These are phyloP conservation scores for Rhynchonycteris naso DNA, from an alignment of 2,797 vertebrate genomes.

Conservation along the genomic window DNA sequence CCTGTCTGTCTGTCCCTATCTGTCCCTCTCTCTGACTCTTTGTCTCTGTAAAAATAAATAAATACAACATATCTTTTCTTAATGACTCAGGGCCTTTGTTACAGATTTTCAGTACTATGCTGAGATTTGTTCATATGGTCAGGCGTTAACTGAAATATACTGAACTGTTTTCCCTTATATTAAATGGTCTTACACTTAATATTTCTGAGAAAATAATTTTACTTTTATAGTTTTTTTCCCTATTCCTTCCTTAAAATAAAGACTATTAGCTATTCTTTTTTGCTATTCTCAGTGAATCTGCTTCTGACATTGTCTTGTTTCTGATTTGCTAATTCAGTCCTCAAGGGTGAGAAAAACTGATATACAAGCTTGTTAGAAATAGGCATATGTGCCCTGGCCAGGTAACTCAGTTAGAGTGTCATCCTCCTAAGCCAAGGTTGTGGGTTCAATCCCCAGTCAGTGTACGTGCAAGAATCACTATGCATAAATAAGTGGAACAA, in stretches of 20 bases:
- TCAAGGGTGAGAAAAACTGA: background rate
- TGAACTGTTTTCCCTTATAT: background rate
- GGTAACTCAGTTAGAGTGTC: too few species aligned
- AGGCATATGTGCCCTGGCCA: too few species aligned
- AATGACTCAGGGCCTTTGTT: background rate
- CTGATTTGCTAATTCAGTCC: slow-evolving; percentile 2
- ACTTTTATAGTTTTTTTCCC: background rate
- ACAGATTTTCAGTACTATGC: background rate
- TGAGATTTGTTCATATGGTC: background rate
- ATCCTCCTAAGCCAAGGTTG: too few species aligned
- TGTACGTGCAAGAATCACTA: too few species aligned
- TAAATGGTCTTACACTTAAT: background rate
- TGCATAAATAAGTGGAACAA: too few species aligned
- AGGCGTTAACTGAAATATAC: background rate
- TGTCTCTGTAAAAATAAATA: too few species aligned
- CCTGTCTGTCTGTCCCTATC: too few species aligned
- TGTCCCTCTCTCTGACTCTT: too few species aligned
- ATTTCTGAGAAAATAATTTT: background rate
- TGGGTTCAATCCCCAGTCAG: too few species aligned
- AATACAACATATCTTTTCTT: background rate
- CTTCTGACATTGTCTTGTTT: background rate
- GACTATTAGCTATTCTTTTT: background rate
- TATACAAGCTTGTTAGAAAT: slow-evolving; percentile 10
- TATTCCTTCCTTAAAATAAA: slow-evolving; percentile 11
- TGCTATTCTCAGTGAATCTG: background rate